phyloP scores from a whole-genome alignment of 2,113 vertebrate species.

The Alouatta palliata region DNA sequence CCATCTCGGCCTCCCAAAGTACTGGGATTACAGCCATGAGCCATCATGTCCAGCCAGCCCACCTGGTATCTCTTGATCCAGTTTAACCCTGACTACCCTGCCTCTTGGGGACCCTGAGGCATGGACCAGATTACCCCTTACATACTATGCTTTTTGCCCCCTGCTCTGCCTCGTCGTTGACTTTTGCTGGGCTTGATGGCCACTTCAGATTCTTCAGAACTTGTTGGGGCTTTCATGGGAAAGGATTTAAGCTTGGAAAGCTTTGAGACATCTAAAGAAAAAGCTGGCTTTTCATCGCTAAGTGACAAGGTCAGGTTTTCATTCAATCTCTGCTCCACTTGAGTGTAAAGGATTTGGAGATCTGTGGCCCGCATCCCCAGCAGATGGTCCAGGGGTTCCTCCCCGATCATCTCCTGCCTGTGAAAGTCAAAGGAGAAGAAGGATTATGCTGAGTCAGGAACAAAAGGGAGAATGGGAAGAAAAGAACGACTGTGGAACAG shows the following conservation, averaged over 20 bases:
- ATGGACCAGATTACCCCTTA: neutral
- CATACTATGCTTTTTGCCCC: slow-evolving; percentile 48
- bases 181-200: slow-evolving; percentile 42
- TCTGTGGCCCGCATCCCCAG: slow-evolving; percentile 68
- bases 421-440: slow-evolving; percentile 42
- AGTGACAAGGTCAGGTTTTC: slow-evolving; percentile 57
- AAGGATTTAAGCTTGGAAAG: rapidly evolving
- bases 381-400: slow-evolving; percentile 66
- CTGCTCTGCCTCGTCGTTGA: neutral
- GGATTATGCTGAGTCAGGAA: neutral
- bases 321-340: slow-evolving; percentile 50
- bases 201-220: neutral
- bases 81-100: neutral
- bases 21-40: too few species aligned
- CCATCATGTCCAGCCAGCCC: neutral
- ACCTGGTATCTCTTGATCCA: neutral
- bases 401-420: slow-evolving; percentile 72
- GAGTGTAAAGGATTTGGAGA: slow-evolving; percentile 61
- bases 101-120: neutral
- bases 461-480: neutral
- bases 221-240: neutral
- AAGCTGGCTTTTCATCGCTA: neutral
- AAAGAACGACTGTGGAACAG: neutral
- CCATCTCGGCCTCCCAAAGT: too few species aligned
- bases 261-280: slow-evolving; percentile 34